These are phyloP conservation scores for Melieria picta DNA, from an alignment of 2,888 invertebrate genomes.

Conservation along the genomic window DNA sequence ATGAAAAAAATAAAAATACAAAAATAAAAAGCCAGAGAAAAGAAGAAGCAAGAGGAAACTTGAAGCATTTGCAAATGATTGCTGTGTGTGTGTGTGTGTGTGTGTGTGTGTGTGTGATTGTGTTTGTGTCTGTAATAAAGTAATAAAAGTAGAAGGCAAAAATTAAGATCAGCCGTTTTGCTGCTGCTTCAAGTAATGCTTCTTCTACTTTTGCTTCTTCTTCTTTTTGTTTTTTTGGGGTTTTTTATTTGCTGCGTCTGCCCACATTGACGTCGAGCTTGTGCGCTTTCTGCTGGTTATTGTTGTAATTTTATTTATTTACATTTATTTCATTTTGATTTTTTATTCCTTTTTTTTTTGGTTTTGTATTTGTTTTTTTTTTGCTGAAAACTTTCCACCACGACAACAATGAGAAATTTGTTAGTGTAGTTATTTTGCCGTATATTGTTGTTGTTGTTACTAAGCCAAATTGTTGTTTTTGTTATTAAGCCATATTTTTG, in stretches of 20 bases:
- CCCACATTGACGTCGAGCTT: no score
- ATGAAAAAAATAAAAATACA: neutral
- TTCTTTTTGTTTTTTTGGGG: neutral
- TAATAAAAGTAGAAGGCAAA: constrained; percentile 9
- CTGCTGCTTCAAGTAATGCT: neutral
- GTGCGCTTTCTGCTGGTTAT: neutral
- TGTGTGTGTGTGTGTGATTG: neutral
- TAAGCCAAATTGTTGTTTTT: constrained; percentile 1
- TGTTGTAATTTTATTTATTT: constrained; percentile 12
- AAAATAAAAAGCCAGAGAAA: neutral
- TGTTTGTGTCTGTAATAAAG: neutral
- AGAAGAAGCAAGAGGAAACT: constrained; percentile 8
- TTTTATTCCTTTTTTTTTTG: neutral
- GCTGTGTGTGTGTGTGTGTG: no score
- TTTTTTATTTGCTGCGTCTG: neutral
- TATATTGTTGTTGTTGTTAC: neutral
- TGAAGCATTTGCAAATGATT: neutral
- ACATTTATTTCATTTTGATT: constrained; percentile 6
- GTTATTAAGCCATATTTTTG: neutral
- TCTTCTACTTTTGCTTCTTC: neutral
- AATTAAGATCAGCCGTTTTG: neutral
- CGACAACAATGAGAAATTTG: no score
- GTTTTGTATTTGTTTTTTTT: no score
- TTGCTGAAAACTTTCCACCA: constrained; percentile 1
- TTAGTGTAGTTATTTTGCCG: neutral